Percentiles rank a stretch among this genome's conserved stretches.
Evolutionary conservation across 2,113 vertebrate genomes (phyloP).

Genomic region (Dascyllus trimaculatus): DNA sequence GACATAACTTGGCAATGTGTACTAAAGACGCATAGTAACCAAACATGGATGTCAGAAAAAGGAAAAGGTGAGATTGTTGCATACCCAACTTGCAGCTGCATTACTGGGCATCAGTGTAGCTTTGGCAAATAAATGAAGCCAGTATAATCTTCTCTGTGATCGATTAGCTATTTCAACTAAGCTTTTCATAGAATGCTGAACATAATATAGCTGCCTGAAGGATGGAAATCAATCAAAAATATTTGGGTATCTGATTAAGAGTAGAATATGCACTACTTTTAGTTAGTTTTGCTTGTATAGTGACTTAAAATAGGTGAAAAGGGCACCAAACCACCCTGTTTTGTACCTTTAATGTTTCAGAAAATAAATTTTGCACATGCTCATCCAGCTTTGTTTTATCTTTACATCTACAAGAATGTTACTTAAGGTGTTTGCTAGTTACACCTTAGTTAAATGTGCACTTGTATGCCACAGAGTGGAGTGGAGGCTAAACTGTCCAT

Average conservation of each 20-base stretch:
- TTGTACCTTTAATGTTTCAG: no score
- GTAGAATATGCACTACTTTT: no score
- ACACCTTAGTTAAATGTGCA: no score
- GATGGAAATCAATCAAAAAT: background rate
- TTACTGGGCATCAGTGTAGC: background rate
- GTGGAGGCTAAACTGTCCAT: no score
- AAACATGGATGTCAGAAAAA: conserved; percentile 20
- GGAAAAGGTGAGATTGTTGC: background rate
- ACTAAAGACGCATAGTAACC: conserved; percentile 4
- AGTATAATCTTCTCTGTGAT: conserved; percentile 9
- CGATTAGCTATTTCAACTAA: background rate
- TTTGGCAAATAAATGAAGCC: background rate
- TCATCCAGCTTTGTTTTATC: no score
- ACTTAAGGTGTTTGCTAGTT: no score
- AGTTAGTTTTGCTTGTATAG: no score
- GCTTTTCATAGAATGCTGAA: background rate
- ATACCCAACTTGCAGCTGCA: background rate
- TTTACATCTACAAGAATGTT: no score
- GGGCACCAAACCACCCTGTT: background rate
- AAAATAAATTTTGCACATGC: no score
- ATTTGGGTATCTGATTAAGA: background rate
- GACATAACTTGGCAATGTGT: background rate
- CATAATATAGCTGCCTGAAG: background rate
- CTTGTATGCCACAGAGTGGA: background rate
- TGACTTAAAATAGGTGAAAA: no score